These are phyloP conservation scores for Drosophila sproati DNA, from an alignment of 1,140 invertebrate species.

Conservation along the genomic window DNA sequence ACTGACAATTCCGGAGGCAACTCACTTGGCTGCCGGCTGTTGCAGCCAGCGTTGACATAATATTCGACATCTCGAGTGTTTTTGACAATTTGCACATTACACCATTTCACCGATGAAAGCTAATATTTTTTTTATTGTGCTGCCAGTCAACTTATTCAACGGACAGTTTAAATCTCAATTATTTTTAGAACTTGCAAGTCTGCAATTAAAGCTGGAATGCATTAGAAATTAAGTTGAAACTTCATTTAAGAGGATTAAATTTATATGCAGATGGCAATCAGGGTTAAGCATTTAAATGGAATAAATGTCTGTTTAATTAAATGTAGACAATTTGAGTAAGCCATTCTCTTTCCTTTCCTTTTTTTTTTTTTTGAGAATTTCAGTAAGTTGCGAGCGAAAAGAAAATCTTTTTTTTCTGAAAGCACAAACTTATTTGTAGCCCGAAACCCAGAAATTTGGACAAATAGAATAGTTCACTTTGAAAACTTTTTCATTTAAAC, in stretches of 20 bases:
- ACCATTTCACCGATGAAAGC: conserved; percentile 29
- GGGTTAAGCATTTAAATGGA: too few relatives aligned
- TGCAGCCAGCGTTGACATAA: conserved; percentile 20
- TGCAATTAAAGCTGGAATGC: background rate
- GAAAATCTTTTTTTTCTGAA: too few relatives aligned
- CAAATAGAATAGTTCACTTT: too few relatives aligned
- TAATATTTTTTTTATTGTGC: conserved; percentile 7
- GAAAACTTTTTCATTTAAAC: too few relatives aligned
- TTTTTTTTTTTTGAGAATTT: too few relatives aligned
- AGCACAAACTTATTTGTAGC: too few relatives aligned
- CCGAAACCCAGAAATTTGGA: too few relatives aligned
- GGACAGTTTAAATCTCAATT: conserved; percentile 1
- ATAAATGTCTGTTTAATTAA: too few relatives aligned
- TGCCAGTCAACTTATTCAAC: background rate
- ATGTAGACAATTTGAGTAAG: too few relatives aligned
- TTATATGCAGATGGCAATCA: too few relatives aligned
- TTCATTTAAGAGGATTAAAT: background rate
- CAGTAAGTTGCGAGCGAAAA: too few relatives aligned
- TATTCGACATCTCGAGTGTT: conserved; percentile 39
- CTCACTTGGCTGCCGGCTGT: background rate
- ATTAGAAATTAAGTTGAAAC: background rate
- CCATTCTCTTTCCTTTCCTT: too few relatives aligned
- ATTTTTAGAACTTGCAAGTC: background rate
- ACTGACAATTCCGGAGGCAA: conserved; percentile 8
- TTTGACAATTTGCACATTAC: conserved; percentile 41